Conservation (phyloP, 2,113 vertebrate species). For the Alexandromys fortis region DNA sequence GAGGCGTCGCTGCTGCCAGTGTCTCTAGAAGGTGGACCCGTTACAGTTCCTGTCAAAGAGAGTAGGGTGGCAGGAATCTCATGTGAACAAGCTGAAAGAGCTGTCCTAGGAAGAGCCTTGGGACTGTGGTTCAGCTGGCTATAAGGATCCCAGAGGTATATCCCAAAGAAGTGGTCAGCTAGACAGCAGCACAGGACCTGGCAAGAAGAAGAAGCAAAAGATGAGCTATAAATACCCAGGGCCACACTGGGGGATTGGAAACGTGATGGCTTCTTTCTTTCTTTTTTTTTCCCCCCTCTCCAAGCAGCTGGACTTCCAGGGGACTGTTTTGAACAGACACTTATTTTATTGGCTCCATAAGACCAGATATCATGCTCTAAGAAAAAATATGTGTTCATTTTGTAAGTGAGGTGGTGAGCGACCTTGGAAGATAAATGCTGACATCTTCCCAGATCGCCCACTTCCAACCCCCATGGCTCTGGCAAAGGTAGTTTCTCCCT, state of each 20-base stretch:
- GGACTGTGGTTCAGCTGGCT: neutral
- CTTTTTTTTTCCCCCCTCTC: neutral
- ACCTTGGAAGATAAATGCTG: neutral
- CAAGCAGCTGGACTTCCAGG: neutral
- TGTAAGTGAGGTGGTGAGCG: neutral
- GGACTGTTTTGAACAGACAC: neutral
- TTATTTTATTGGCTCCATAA: neutral
- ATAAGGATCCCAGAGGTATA: neutral
- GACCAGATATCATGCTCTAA: neutral
- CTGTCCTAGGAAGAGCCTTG: neutral
- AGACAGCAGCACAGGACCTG: neutral
- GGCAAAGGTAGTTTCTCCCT: neutral
- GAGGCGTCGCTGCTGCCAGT: neutral
- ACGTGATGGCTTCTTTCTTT: neutral
- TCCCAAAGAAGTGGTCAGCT: constrained; percentile 7
- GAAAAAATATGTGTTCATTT: constrained; percentile 2
- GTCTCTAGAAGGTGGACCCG: neutral
- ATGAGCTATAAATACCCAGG: constrained; percentile 19
- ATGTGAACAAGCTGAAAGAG: neutral
- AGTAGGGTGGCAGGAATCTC: neutral
- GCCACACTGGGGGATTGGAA: neutral
- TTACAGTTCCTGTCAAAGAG: neutral
- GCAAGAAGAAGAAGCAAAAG: neutral
- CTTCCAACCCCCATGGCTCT: neutral
- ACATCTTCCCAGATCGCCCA: neutral